Evolutionary conservation across 2,113 vertebrate species (phyloP).

Genomic region (Butorides virescens): DNA sequence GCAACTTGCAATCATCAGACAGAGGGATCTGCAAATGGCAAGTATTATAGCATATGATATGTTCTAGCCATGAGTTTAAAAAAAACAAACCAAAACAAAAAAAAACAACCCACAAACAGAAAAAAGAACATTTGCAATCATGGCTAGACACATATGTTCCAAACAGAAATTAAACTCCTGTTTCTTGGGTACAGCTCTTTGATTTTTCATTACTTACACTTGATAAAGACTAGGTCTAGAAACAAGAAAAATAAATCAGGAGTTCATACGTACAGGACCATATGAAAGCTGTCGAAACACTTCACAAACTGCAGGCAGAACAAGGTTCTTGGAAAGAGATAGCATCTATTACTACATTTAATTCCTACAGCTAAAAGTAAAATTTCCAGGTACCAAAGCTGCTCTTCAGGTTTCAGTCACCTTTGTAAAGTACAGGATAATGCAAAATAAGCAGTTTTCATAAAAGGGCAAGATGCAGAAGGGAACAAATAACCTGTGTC

Average conservation of each 20-base stretch:
- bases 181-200: neutral
- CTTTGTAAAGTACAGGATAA: neutral
- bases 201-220: neutral
- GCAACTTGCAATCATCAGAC: conserved; percentile 40
- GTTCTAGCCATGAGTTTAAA: neutral
- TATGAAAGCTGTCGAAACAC: neutral
- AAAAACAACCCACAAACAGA: neutral
- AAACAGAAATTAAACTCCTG: conserved; percentile 19
- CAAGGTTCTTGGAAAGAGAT: neutral
- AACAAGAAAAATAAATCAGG: neutral
- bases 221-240: neutral
- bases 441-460: neutral
- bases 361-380: neutral
- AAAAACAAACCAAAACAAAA: neutral
- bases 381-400: neutral
- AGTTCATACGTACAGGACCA: neutral
- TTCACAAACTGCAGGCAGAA: neutral
- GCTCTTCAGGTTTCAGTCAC: neutral
- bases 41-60: conserved; percentile 24
- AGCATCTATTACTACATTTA: neutral
- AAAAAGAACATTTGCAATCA: neutral
- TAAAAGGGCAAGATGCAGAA: neutral
- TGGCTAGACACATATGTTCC: conserved; percentile 2
- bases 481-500: neutral
- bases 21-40: conserved; percentile 40